phyloP scores from a whole-genome alignment of 2,797 vertebrate genomes.

The Acridotheres tristis region DNA sequence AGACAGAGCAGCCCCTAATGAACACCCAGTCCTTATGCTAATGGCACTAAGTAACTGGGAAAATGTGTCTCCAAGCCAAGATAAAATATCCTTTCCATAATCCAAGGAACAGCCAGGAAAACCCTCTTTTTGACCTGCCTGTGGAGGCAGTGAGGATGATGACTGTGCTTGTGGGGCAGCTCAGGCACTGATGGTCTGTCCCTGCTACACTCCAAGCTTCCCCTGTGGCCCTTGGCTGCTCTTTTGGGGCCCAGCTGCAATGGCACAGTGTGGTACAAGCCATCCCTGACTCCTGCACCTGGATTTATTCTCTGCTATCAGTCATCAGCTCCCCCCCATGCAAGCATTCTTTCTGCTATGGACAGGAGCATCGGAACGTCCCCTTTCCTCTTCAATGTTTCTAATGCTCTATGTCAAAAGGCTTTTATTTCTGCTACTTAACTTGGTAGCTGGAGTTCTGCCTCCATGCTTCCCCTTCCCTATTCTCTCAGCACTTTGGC shows the following conservation, averaged over 20 bases:
- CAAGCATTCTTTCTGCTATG: not conserved
- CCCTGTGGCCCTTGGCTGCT: not conserved
- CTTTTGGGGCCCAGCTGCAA: not conserved
- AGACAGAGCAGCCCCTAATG: not conserved
- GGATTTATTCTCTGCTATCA: not conserved
- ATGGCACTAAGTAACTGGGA: not conserved
- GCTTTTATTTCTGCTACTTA: slow-evolving; percentile 52
- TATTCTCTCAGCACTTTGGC: slow-evolving; percentile 49
- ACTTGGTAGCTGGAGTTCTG: slow-evolving; percentile 34
- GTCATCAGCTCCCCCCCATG: not conserved
- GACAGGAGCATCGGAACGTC: not conserved
- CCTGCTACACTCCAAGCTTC: not conserved
- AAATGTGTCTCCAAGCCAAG: not conserved
- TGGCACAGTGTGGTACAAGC: not conserved
- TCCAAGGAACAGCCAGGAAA: not conserved
- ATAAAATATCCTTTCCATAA: not conserved
- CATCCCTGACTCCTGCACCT: not conserved
- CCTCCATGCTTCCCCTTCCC: not conserved
- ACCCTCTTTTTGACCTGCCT: not conserved
- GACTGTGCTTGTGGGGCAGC: not conserved
- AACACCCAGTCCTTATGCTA: fast-evolving
- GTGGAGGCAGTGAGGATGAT: no score
- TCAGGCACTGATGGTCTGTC: not conserved
- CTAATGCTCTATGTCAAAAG: slow-evolving; percentile 11
- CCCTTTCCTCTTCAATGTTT: not conserved